Evolutionary conservation across 2,888 invertebrate species (phyloP).

Genomic region (Drosophila tripunctata): DNA sequence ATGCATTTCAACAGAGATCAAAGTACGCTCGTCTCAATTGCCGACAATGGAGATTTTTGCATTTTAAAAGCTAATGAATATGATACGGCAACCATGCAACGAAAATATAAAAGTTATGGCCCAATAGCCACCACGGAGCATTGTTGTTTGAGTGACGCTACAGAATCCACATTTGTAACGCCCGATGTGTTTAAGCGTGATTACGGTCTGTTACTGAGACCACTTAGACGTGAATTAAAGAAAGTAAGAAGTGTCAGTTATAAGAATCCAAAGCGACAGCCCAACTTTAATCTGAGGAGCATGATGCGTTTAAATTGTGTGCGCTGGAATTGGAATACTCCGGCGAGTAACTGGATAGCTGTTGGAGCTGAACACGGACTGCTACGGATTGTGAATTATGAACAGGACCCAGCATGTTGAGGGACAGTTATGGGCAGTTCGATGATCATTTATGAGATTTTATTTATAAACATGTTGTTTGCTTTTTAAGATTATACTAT

Average conservation of each 20-base stretch:
- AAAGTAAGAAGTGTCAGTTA: not conserved
- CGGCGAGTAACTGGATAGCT: conserved; percentile 68
- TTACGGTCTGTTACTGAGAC: conserved; percentile 78
- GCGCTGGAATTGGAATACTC: conserved; percentile 79
- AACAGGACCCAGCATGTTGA: no score
- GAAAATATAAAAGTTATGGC: conserved; percentile 34
- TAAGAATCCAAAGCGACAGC: conserved; percentile 47
- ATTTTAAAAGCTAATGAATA: conserved; percentile 64
- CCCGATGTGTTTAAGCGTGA: conserved; percentile 59
- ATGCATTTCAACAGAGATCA: conserved; percentile 69
- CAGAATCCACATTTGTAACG: conserved; percentile 6
- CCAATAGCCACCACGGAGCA: conserved; percentile 62
- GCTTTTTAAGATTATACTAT: conserved; percentile 6
- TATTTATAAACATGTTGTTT: conserved; percentile 12
- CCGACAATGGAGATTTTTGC: conserved; percentile 79
- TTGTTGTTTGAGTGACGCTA: conserved; percentile 48
- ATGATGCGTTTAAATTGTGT: conserved; percentile 76
- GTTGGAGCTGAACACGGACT: conserved; percentile 83
- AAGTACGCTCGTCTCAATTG: conserved; percentile 54
- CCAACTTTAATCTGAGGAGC: conserved; percentile 50
- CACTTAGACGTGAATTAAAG: conserved; percentile 45
- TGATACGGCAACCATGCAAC: conserved; percentile 49
- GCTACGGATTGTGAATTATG: conserved; percentile 70
- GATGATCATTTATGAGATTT: conserved; percentile 29
- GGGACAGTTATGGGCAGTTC: no score